Conservation (phyloP, 2,888 invertebrate species). For the Fragum whitleyi region DNA sequence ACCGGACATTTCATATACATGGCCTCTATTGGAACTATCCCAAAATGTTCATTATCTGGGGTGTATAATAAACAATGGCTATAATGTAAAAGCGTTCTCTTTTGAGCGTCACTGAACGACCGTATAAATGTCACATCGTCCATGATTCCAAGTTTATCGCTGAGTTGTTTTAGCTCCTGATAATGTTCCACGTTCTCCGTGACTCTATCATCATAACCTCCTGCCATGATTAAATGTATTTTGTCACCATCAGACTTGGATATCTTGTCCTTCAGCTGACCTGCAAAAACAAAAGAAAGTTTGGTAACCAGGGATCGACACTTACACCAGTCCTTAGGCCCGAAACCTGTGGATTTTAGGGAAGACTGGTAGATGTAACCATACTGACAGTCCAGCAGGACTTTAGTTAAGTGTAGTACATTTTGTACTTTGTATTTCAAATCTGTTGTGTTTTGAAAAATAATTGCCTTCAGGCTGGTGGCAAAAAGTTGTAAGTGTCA, state of each 20-base stretch:
- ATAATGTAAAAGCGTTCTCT: slow-evolving; percentile 91
- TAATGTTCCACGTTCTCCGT: slow-evolving; percentile 95
- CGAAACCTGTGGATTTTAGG: too few relatives aligned
- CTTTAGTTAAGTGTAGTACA: too few relatives aligned
- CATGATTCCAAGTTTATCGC: slow-evolving; percentile 86
- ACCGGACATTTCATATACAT: slow-evolving; percentile 98
- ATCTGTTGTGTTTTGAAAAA: too few relatives aligned
- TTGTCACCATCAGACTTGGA: slow-evolving; percentile 61
- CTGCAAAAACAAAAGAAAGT: slow-evolving; percentile 67
- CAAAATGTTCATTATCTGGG: slow-evolving; percentile 98
- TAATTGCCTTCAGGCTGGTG: too few relatives aligned
- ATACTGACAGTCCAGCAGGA: too few relatives aligned
- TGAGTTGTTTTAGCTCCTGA: slow-evolving; percentile 90
- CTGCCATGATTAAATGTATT: slow-evolving; percentile 95
- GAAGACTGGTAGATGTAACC: too few relatives aligned
- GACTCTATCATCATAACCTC: slow-evolving; percentile 97
- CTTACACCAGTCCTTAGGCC: too few relatives aligned
- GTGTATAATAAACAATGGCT: slow-evolving; percentile 96
- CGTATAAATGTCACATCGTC: slow-evolving; percentile 93
- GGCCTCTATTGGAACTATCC: slow-evolving; percentile 99
- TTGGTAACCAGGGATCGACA: too few relatives aligned
- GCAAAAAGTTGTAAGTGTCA: too few relatives aligned
- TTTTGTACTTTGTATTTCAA: too few relatives aligned
- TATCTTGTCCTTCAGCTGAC: slow-evolving; percentile 66
- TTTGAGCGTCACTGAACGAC: slow-evolving; percentile 94